Conservation (phyloP, 1,140 invertebrate genomes). For the Gryon sp. region DNA sequence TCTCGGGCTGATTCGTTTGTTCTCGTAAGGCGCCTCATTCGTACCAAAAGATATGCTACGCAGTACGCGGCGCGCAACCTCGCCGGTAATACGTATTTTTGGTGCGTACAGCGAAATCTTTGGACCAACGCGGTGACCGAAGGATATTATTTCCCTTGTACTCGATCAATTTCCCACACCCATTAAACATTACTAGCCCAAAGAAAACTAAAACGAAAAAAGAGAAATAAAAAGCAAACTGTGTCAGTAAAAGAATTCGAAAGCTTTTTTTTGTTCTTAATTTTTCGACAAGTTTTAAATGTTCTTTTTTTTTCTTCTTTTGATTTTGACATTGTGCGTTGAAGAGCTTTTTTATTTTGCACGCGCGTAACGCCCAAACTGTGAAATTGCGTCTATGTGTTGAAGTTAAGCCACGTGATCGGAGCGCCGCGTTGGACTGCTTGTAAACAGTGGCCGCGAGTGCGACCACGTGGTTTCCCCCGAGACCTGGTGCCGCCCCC, state of each 20-base stretch:
- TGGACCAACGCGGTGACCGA: too few relatives aligned
- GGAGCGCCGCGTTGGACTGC: conserved; percentile 57
- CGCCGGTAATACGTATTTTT: conserved; percentile 68
- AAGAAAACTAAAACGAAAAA: too few relatives aligned
- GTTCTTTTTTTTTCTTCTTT: too few relatives aligned
- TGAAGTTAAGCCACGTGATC: conserved; percentile 75
- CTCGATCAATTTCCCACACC: too few relatives aligned
- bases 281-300: too few relatives aligned
- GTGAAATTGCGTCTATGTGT: conserved; percentile 29
- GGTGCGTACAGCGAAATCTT: not conserved
- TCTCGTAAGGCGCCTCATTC: conserved; percentile 22
- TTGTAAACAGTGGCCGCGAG: conserved; percentile 74
- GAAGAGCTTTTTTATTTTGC: too few relatives aligned
- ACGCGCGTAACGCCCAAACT: not conserved
- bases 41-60: conserved; percentile 37
- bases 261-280: too few relatives aligned
- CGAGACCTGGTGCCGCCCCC: conserved; percentile 27
- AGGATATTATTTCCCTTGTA: too few relatives aligned
- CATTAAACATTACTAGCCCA: too few relatives aligned
- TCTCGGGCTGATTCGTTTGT: conserved; percentile 6
- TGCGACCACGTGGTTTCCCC: conserved; percentile 75
- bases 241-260: too few relatives aligned
- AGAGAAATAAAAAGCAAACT: too few relatives aligned
- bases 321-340: too few relatives aligned
- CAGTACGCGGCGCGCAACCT: conserved; percentile 76